phyloP scores from a whole-genome alignment of 1,140 invertebrate species.

The Brachystomella parvula region DNA sequence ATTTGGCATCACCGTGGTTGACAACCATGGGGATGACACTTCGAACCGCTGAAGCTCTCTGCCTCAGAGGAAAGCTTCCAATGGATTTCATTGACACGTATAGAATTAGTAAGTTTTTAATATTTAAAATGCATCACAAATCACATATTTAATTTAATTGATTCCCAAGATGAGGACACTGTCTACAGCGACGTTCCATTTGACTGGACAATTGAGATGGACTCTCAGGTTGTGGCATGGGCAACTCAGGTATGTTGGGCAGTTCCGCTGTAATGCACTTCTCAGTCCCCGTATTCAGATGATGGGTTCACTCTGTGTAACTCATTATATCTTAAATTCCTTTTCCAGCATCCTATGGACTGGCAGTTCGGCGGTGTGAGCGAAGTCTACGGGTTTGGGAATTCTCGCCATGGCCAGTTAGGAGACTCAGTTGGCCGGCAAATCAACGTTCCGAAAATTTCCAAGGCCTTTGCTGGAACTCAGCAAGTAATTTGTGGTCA shows the following conservation, averaged over 20 bases:
- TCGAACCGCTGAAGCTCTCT: conserved; percentile 51
- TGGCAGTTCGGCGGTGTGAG: conserved; percentile 61
- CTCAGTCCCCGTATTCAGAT: too few species aligned
- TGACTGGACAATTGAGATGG: conserved; percentile 52
- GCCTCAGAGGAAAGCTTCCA: conserved; percentile 47
- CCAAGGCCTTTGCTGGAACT: conserved; percentile 47
- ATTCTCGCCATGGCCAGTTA: conserved; percentile 56
- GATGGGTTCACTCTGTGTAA: too few species aligned
- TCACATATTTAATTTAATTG: neutral
- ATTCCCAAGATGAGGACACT: conserved; percentile 39
- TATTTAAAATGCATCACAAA: neutral
- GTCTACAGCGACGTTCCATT: conserved; percentile 43
- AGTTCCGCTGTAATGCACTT: too few species aligned
- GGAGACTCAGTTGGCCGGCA: conserved; percentile 49
- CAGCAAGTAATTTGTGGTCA: conserved; percentile 57
- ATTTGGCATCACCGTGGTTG: conserved; percentile 51
- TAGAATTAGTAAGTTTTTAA: conserved; percentile 31
- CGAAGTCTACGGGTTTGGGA: conserved; percentile 57
- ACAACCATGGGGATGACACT: conserved; percentile 50
- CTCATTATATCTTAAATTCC: too few species aligned
- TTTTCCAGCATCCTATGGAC: conserved; percentile 55
- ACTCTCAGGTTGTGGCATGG: conserved; percentile 58
- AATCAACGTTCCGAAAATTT: conserved; percentile 42
- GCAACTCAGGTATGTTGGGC: too few species aligned
- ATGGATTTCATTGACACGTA: conserved; percentile 43